Evolutionary conservation across 2,797 vertebrate genomes (phyloP).

Genomic region (Xenentodon cancila): DNA sequence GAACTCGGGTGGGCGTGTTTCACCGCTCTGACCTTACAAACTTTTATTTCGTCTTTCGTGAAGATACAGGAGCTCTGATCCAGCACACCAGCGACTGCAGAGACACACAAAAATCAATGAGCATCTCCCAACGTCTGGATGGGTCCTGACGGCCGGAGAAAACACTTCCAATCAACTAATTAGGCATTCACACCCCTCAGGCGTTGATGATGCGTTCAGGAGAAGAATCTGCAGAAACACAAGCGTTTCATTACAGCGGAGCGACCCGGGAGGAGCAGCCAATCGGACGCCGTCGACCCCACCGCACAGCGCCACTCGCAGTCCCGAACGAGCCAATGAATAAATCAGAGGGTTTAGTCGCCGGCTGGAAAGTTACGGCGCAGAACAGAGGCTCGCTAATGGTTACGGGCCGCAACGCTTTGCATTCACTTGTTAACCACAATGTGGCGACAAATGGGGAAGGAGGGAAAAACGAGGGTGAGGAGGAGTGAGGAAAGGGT

Average conservation of each 20-base stretch:
- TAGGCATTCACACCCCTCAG: slow-evolving; percentile 47
- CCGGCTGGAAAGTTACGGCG: slow-evolving; percentile 59
- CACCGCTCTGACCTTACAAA: too few relatives aligned
- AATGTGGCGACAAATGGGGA: slow-evolving; percentile 71
- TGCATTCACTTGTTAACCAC: slow-evolving; percentile 78
- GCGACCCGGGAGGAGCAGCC: slow-evolving; percentile 28
- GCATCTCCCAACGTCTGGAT: slow-evolving; percentile 17
- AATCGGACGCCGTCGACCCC: slow-evolving; percentile 30
- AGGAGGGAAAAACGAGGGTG: slow-evolving; percentile 41
- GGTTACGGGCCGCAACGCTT: slow-evolving; percentile 57
- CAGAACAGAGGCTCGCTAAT: slow-evolving; percentile 57
- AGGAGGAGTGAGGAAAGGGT: slow-evolving; percentile 57
- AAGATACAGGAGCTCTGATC: neutral
- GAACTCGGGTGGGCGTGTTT: too few relatives aligned
- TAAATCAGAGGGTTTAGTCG: slow-evolving; percentile 77
- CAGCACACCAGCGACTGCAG: neutral
- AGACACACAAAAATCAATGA: slow-evolving; percentile 56
- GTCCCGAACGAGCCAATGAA: slow-evolving; percentile 76
- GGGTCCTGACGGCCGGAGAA: slow-evolving; percentile 38
- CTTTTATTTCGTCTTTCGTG: too few relatives aligned
- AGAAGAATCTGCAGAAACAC: slow-evolving; percentile 45
- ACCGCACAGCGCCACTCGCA: slow-evolving; percentile 48
- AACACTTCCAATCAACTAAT: slow-evolving; percentile 54
- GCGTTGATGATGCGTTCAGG: slow-evolving; percentile 31
- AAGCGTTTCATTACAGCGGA: slow-evolving; percentile 51